Base-by-base conservation (phyloP, 2,888 invertebrate species). In the Drosophila putrida region DNA sequence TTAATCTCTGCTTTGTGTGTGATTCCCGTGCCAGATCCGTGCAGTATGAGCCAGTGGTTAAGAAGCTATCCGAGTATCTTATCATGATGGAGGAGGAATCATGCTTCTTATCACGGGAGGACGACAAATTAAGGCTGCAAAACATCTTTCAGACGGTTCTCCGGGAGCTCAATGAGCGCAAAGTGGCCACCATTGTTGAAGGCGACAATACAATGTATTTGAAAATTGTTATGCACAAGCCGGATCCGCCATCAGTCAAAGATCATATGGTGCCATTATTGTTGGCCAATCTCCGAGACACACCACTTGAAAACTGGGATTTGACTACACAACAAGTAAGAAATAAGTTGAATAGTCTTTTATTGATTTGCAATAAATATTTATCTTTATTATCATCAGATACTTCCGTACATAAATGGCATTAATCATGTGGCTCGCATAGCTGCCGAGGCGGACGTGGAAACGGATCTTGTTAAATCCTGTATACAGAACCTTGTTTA, bases 1-100 rank as follows among this genome's bases (percentile, higher is more conserved):
- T 99, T 93, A 99, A 99, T 93, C 93, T 98, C 33, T 98, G 98
- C 92, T 98, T 99, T 91, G 98, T 98, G 0, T 98, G 98, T 90
- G 97, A 98, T 90, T 96, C 97, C 55, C 95, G 96, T 93, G 96
- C 97, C 0, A 94, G 97, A 63, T 97, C 98, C 0, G 96, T 97
- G 2, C 98, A 97, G 88, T 98, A 98, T 92, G 98, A 99, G 90
- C 96, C 97, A 0, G 97, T 98, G 8, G 97, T 99, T 0, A 97
- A 97, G 89, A 99, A 99, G 92, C 94, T 99, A 54, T 97, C 98
- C 0, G 97, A 97, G 90, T 98, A 98, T 93, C 93, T 99, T 91
- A 96, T 95, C 81, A 96, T 96, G 83, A 95, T 97, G 94, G 97
- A 98, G 93, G 94, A 96, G 71, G 98, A 98, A 91, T 96, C 95